These are phyloP conservation scores for Globicephala melas DNA, from an alignment of 2,113 vertebrate species.

Conservation along the genomic window DNA sequence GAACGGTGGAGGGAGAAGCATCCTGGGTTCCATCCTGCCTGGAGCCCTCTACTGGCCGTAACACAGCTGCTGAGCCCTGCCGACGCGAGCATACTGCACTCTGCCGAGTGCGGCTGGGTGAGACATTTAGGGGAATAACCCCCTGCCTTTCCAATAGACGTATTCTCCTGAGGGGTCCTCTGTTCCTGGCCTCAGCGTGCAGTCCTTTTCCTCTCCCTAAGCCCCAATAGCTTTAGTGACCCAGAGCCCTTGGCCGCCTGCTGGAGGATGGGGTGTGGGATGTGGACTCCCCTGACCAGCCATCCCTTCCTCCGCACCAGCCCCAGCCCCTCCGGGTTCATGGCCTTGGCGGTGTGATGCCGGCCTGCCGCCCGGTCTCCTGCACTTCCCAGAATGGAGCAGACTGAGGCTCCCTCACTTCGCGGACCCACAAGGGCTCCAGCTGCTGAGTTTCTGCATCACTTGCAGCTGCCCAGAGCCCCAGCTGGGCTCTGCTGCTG, in stretches of 20 bases:
- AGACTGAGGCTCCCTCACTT: fast-evolving
- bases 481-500: not conserved
- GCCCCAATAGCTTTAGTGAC: not conserved
- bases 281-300: not conserved
- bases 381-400: not conserved
- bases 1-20: not conserved
- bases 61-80: not conserved
- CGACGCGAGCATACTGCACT: not conserved
- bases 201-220: not conserved
- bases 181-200: not conserved
- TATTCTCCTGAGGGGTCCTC: not conserved
- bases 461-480: not conserved
- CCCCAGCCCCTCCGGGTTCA: not conserved
- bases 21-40: not conserved
- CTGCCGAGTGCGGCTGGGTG: not conserved
- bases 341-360: not conserved
- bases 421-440: not conserved
- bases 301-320: not conserved
- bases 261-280: not conserved
- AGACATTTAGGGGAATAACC: not conserved
- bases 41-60: not conserved
- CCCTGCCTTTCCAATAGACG: not conserved
- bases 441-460: fast-evolving
- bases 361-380: not conserved
- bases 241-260: not conserved